These are phyloP conservation scores for Gymnorhina tibicen DNA, from an alignment of 2,113 vertebrate genomes.

Conservation along the genomic window DNA sequence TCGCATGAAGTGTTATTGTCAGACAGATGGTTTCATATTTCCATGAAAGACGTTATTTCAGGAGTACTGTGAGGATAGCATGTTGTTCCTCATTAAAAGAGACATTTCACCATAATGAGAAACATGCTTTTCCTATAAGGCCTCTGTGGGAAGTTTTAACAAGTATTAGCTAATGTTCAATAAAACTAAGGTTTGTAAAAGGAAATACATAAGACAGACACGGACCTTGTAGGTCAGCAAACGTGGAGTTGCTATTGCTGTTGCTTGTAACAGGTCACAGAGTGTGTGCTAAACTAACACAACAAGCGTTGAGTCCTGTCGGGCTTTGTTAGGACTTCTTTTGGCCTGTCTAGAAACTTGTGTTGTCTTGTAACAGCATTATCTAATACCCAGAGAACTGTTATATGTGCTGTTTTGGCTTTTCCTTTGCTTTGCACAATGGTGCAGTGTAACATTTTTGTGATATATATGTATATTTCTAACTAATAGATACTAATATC, in stretches of 20 bases:
- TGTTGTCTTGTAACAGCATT: not conserved
- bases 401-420: not conserved
- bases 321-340: not conserved
- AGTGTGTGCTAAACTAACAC: not conserved
- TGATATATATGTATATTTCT: not conserved
- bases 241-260: not conserved
- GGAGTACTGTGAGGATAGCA: not conserved
- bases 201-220: not conserved
- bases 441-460: not conserved
- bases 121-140: not conserved
- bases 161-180: not conserved
- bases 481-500: not conserved
- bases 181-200: not conserved
- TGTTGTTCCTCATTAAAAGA: not conserved
- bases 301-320: not conserved
- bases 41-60: not conserved
- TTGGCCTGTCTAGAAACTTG: not conserved
- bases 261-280: not conserved
- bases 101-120: not conserved
- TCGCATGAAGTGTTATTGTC: not conserved
- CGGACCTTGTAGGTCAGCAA: not conserved
- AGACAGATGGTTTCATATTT: conserved; percentile 1
- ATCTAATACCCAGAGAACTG: not conserved
- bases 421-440: not conserved
- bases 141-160: not conserved